Evolutionary conservation across 2,888 invertebrate genomes (phyloP), one percentile per base, ranked within the genome.

Genomic region (Pandemis heparana): DNA sequence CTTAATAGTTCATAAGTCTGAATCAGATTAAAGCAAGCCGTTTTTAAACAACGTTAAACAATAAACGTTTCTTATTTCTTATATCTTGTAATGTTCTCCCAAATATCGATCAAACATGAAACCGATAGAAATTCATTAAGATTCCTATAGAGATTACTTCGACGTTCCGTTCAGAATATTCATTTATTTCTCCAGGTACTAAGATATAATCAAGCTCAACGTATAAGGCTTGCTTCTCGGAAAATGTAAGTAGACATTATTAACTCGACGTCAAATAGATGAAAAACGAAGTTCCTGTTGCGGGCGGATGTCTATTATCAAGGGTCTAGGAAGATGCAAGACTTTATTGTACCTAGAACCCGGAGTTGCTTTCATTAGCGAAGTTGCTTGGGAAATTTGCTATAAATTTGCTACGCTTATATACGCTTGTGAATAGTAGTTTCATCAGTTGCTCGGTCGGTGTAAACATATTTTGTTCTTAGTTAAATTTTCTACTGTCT

Each of bases 241-340:
- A n/a, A 62, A 39, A 14, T 56, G 43, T 38, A n/a, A 60, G 59
- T 39, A 66, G 60, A 65, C n/a, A 51, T 65, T 60, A 60, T 71
- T 60, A 65, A 46, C 41, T 59, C 46, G 14, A 32, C 23, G 48
- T 51, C 39, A 41, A 70, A 70, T 70, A 16, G 8, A 71, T 59
- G 39, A 65, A 71, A 71, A 70, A 48, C 48, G 14, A 14, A 48
- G 46, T 59, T 59, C 39, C 9, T 18, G 18, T 43, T 43, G n/a
- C n/a, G 39, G 32, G 41, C 43, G 10, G 23, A 43, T 64, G 32
- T 18, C 23, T 60, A 46, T 60, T 70, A 70, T 18, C 32, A 62
- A 62, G 41, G 48, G 14, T n/a, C 48, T 38, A 14, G 43, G 68
- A 51, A 38, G 60, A 69, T 32, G 61, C 53, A 53, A 3, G 23